A percentile compares a stretch with the other conserved stretches of the same genome.
Conservation (phyloP, 2,888 invertebrate genomes). For the Meteorus colon region DNA sequence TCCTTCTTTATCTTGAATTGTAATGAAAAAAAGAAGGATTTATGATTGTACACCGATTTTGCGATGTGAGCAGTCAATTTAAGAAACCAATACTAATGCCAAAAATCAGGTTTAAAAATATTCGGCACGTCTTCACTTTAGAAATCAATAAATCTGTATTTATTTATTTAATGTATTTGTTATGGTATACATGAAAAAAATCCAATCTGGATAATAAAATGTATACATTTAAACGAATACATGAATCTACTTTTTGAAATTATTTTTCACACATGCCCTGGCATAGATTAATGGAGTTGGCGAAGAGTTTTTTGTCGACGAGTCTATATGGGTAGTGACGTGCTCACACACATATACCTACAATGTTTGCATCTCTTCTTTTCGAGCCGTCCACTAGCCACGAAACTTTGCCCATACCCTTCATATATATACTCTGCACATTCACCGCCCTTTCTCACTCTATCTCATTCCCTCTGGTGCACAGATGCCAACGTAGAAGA, state of each 20-base stretch:
- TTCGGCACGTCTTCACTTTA: too few relatives aligned
- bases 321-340: background rate
- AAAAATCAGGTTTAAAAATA: too few relatives aligned
- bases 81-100: too few relatives aligned
- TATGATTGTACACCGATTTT: too few relatives aligned
- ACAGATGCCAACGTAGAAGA: slow-evolving; percentile 36
- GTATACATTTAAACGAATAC: too few relatives aligned
- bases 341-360: background rate
- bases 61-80: too few relatives aligned
- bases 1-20: too few relatives aligned
- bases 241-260: slow-evolving; percentile 1
- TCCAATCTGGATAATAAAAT: too few relatives aligned
- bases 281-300: slow-evolving; percentile 33
- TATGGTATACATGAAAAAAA: too few relatives aligned
- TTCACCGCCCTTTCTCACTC: slow-evolving; percentile 13
- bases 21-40: too few relatives aligned
- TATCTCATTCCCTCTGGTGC: slow-evolving; percentile 22
- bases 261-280: slow-evolving; percentile 43
- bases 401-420: slow-evolving; percentile 10
- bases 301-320: slow-evolving; percentile 20
- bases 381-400: slow-evolving; percentile 2
- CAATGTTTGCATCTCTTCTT: slow-evolving; percentile 27
- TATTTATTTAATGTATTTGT: too few relatives aligned
- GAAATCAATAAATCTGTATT: too few relatives aligned
- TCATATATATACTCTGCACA: background rate